Conservation (phyloP, 2,113 vertebrate species). For the Gnathonemus longibarbis region DNA sequence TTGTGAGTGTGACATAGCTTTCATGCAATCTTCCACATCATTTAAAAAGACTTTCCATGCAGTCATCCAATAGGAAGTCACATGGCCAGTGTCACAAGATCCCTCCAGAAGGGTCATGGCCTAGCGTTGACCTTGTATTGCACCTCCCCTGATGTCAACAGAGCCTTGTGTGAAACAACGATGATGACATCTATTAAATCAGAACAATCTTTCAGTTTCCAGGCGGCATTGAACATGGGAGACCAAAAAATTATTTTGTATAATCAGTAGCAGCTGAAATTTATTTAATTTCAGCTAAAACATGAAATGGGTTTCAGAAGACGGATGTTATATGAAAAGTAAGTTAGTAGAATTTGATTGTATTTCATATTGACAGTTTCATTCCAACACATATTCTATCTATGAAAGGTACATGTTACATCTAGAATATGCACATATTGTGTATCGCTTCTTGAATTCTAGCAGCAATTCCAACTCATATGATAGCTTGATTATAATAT, state of each 20-base stretch:
- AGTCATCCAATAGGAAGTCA: not conserved
- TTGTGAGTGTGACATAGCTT: not conserved
- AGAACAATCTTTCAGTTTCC: not conserved
- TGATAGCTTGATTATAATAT: not conserved
- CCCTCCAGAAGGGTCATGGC: not conserved
- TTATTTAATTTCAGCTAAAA: not conserved
- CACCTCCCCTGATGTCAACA: not conserved
- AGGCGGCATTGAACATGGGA: not conserved
- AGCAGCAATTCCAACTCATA: not conserved
- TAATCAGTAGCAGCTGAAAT: not conserved
- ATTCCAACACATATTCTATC: not conserved
- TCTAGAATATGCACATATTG: not conserved
- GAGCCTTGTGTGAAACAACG: not conserved
- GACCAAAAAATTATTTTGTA: not conserved
- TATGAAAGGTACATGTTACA: not conserved
- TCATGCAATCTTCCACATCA: not conserved
- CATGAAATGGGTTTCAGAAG: not conserved
- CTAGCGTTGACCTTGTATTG: not conserved
- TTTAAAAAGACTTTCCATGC: slow-evolving; percentile 1
- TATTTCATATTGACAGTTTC: not conserved
- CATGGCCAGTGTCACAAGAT: not conserved
- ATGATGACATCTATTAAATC: not conserved
- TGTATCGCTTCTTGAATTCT: not conserved
- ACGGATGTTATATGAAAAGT: not conserved
- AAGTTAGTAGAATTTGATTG: not conserved